Evolutionary conservation across 2,888 invertebrate genomes (phyloP), one percentile per base, ranked within the genome.

Genomic region (Pachycephus smyrnensis): DNA sequence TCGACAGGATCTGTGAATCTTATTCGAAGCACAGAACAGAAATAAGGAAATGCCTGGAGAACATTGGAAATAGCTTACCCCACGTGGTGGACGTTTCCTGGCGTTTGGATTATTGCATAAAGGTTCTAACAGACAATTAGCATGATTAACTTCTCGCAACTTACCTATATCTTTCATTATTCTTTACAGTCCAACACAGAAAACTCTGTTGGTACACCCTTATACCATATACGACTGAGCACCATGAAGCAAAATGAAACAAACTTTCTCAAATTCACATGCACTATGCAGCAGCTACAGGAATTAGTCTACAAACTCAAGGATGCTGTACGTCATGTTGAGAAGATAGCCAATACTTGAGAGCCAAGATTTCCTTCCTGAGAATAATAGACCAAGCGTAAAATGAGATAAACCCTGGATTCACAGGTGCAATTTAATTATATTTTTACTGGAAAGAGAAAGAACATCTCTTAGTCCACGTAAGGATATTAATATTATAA

Each of bases 301-400:
- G 95, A 95, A 90, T 92, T 95, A 78, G 94, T 95, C 79, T 94
- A 94, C 85, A 95, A 95, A 90, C 89, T 95, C 33, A 95, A 94
- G 88, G 95, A 95, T 87, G 92, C 94, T 75, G 92, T 94, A 75
- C 91, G 94, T 83, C 95, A 95, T 87, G 93, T 94, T 86, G 94
- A 94, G 83, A 93, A 92, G 86, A 89, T 94, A 37, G 84, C 88
- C 30, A 87, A 81, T 78, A 77, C 79, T 75, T 86, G 73, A 84
- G 69, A 11, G 32, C 55, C 12, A 75, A 40, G 68, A 6, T 31
- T 74, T 82, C 77, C 69, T 74, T 77, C 76, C 12, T 73, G 78
- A 71, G 36, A 31, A 37, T 55, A 75, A 75, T 31, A 30, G 40
- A 68, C 32, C 15, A 55, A 68, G 23, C 30, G n/a, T 35, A 55